phyloP scores from a whole-genome alignment of 2,113 vertebrate genomes.

The Microcebus lehilahytsara region DNA sequence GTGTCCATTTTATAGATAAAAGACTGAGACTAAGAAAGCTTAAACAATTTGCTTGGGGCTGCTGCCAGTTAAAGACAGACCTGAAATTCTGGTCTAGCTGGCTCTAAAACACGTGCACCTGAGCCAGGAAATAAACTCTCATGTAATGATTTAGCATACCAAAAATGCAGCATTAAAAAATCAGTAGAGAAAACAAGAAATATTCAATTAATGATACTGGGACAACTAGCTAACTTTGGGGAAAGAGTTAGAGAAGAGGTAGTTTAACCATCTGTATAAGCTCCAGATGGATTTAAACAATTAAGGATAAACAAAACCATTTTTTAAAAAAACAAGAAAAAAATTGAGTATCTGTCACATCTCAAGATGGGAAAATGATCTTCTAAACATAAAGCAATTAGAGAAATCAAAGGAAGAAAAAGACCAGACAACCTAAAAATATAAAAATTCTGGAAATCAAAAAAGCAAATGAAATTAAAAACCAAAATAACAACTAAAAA shows the following conservation, averaged over 20 bases:
- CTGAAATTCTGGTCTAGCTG: not conserved
- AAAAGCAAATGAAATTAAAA: slow-evolving; percentile 21
- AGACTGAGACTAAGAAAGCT: not conserved
- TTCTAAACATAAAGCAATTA: not conserved
- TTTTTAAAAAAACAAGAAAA: not conserved
- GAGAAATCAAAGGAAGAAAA: slow-evolving; percentile 7
- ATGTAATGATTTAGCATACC: not conserved
- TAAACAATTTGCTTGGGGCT: not conserved
- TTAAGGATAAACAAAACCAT: not conserved
- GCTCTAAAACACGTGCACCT: not conserved
- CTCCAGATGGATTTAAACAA: not conserved
- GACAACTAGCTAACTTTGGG: not conserved
- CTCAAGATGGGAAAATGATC: not conserved
- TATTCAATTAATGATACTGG: not conserved
- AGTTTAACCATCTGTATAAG: not conserved
- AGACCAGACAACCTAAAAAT: not conserved
- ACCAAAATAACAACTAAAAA: slow-evolving; percentile 23
- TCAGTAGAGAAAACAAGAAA: not conserved
- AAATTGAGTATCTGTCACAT: not conserved
- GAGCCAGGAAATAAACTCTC: not conserved
- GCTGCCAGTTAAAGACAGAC: not conserved
- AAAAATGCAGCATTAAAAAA: not conserved
- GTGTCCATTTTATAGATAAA: not conserved
- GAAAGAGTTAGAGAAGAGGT: not conserved
- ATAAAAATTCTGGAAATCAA: not conserved